These are phyloP conservation scores for Geodia barretti DNA, from an alignment of 37 sponge, comb jelly and placozoan genomes.

Conservation along the genomic window DNA sequence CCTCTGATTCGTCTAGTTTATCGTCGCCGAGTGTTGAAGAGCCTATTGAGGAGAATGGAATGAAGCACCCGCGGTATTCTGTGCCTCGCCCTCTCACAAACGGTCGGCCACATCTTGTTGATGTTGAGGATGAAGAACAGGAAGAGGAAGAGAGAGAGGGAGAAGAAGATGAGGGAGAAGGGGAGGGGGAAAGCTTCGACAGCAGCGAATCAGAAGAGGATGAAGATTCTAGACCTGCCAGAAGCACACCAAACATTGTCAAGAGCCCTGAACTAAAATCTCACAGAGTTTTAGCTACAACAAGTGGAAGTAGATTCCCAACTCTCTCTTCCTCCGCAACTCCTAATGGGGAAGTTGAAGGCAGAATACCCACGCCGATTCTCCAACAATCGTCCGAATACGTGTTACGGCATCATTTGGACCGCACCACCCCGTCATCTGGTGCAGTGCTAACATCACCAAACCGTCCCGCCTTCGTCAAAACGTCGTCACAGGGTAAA, in stretches of 20 bases:
- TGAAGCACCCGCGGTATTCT: not conserved
- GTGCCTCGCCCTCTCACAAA: not conserved
- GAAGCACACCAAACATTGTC: not conserved
- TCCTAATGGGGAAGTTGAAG: not conserved
- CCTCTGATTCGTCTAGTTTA: constrained; percentile 8
- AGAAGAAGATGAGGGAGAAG: not conserved
- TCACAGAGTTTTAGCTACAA: not conserved
- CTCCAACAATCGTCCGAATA: not conserved
- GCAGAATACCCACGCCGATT: constrained; percentile 22
- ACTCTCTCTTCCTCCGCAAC: not conserved
- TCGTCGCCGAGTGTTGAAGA: not conserved
- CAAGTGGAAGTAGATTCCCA: not conserved
- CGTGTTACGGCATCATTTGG: constrained; percentile 20
- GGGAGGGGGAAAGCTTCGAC: not conserved
- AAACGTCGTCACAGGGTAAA: not conserved
- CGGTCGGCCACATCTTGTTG: not conserved
- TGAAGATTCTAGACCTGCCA: not conserved
- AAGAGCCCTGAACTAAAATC: not conserved
- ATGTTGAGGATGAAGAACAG: too few relatives aligned
- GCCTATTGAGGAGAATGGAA: not conserved
- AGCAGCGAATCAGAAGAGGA: not conserved
- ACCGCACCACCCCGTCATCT: constrained; percentile 31
- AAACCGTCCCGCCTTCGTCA: not conserved
- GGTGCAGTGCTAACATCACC: constrained; percentile 5
- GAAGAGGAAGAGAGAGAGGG: not conserved